These are phyloP conservation scores for Limnephilus auricula DNA, from an alignment of 2,888 invertebrate species.

Conservation along the genomic window DNA sequence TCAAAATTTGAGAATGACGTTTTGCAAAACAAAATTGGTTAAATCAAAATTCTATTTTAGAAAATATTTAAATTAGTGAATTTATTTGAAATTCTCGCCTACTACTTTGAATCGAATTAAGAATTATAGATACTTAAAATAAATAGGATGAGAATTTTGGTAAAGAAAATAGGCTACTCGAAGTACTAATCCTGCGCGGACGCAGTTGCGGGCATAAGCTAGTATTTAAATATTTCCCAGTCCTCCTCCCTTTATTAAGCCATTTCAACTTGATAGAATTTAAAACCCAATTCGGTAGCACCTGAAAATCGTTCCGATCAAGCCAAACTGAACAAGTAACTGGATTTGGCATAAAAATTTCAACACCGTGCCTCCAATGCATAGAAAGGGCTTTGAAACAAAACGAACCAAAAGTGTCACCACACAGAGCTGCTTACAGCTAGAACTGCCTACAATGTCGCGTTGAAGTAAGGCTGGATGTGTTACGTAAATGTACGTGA, in stretches of 20 bases:
- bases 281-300: not conserved
- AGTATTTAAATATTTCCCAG: too few relatives aligned
- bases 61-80: too few relatives aligned
- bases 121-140: too few relatives aligned
- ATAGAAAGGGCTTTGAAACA: slow-evolving; percentile 19
- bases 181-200: too few relatives aligned
- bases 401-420: slow-evolving; percentile 41
- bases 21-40: too few relatives aligned
- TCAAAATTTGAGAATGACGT: too few relatives aligned
- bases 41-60: too few relatives aligned
- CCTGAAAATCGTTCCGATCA: not conserved
- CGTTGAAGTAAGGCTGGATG: not conserved
- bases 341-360: slow-evolving; percentile 22
- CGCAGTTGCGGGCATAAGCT: too few relatives aligned
- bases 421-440: slow-evolving; percentile 18
- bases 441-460: not conserved
- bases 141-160: too few relatives aligned
- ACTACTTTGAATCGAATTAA: too few relatives aligned
- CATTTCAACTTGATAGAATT: not conserved
- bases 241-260: not conserved
- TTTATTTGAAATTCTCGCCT: too few relatives aligned
- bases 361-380: slow-evolving; percentile 30
- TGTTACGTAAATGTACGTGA: not conserved
- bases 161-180: too few relatives aligned
- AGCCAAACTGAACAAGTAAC: not conserved